Base-by-base conservation (phyloP, 2,113 vertebrate species). In the Anhinga anhinga region DNA sequence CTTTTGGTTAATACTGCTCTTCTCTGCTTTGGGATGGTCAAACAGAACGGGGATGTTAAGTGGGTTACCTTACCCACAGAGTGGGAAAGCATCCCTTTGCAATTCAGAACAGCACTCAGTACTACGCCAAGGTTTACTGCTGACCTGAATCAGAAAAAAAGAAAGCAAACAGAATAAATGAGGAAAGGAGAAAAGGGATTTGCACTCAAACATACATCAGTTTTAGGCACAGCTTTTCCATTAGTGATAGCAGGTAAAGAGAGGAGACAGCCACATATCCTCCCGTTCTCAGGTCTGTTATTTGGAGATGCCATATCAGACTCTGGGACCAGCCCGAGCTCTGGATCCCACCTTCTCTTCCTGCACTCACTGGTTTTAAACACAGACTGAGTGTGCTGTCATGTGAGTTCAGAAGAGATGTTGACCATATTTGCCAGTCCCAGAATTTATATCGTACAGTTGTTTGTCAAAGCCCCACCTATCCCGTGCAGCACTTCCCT, bases 391-490 rank as follows among this genome's bases (percentile, higher is more conserved):
- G 42, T 4, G 49, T 52, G 66, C 53, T 61, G 40, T 36, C 56
- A 25, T 50, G 53, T 61, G 66, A 82, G n/a, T 38, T 85, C 77
- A 74, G 76, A 86, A 93, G 80, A 74, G 47, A 88, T 2, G 13
- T 7, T 59, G 47, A 47, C 17, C 23, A 11, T 53, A 93, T 72
- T 91, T 88, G 70, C 44, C 70, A 93, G 40, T 22, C 49, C n/a
- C 66, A 58, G 66, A 56, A 53, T 63, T 76, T 89, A 5, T 82
- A 85, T 87, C 58, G 4, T 16, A 27, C 2, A 30, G 44, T 29
- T 95, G 84, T 89, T 97, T 95, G 40, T 69, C 67, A 79, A 88
- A 95, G 84, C 84, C 53, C 82, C 94, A 93, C 95, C 94, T 95
- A 96, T 93, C 93, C 96, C 81, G 0, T 80, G 73, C 89, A 93